phyloP scores from a whole-genome alignment of 2,113 vertebrate genomes.

The Ceyx cyanopectus region DNA sequence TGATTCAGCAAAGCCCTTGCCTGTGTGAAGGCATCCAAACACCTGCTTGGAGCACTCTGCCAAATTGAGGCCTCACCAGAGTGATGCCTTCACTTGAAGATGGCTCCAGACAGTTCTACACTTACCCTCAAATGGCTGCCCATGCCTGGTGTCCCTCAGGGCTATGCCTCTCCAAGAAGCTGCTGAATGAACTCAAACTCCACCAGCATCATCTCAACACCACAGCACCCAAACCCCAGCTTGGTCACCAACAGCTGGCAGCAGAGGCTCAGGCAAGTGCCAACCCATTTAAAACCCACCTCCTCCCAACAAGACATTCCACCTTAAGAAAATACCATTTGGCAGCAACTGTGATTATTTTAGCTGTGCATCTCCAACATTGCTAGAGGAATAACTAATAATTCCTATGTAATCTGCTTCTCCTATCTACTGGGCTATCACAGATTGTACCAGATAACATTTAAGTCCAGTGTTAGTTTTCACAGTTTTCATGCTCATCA shows the following conservation, averaged over 20 bases:
- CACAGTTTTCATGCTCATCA: not conserved
- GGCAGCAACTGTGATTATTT: not conserved
- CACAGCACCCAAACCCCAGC: not conserved
- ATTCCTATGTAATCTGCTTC: not conserved
- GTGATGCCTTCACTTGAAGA: rapidly evolving
- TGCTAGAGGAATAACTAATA: not conserved
- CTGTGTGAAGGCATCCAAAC: not conserved
- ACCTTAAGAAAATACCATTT: not conserved
- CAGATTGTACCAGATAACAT: not conserved
- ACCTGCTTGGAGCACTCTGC: not conserved
- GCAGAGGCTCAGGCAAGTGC: not conserved
- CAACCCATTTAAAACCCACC: not conserved
- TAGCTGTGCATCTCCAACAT: not conserved
- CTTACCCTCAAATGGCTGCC: not conserved
- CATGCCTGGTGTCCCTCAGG: not conserved
- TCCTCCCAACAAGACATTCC: not conserved
- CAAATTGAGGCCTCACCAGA: not conserved
- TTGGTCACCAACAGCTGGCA: not conserved
- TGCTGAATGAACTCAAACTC: not conserved
- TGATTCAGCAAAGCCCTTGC: not conserved
- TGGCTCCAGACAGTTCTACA: not conserved
- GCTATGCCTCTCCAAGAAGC: not conserved
- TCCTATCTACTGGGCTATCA: not conserved
- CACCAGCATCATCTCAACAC: not conserved
- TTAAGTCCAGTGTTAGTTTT: not conserved